Evolutionary conservation across 2,797 vertebrate genomes (phyloP), one percentile per base, ranked within the genome.

Genomic region (Bryconaethiops microstoma): DNA sequence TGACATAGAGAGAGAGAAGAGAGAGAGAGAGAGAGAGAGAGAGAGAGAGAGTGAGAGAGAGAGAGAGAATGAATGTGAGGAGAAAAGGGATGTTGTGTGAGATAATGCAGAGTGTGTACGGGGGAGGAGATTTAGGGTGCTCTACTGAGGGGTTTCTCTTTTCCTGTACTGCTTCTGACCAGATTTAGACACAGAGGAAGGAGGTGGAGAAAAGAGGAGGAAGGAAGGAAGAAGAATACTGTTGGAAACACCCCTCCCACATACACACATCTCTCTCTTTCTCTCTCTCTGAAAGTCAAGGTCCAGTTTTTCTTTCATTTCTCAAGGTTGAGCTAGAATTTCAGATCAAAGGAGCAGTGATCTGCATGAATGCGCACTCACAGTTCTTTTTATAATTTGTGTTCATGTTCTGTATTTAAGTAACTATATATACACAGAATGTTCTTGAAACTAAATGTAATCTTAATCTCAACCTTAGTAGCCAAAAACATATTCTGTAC

Each of bases 311-410:
- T 17, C 35, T 81, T 69, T 80, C 35, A 69, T 74, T 77, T 74
- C 23, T 74, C 65, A 78, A 81, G 71, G 72, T 39, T 78, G 65
- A 75, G 29, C 72, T 76, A 17, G 48, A 81, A 72, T 39, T 74
- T 70, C 55, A 50, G 73, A 63, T 54, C n/a, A 84, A 62, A 84
- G 62, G 52, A 65, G 16, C 42, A 64, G 40, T 57, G 35, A 64
- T 9, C 45, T 57, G 48, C 21, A 74, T 21, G 13, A 9, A n/a
- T 57, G 21, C 70, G 23, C 45, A 72, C 45, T 42, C 67, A 62
- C 48, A 23, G 3, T 59, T 59, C 57, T 2, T 21, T 23, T 57
- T 59, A 50, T 50, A 50, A 50, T 50, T 42, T 50, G 10, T 50
- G 48, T 2, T 14, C 42, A 42, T 50, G 10, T 50, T 8, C 48